A percentile compares a stretch with the other conserved stretches of the same genome.
phyloP scores from a whole-genome alignment of 2,113 vertebrate genomes.

The Callospermophilus lateralis region DNA sequence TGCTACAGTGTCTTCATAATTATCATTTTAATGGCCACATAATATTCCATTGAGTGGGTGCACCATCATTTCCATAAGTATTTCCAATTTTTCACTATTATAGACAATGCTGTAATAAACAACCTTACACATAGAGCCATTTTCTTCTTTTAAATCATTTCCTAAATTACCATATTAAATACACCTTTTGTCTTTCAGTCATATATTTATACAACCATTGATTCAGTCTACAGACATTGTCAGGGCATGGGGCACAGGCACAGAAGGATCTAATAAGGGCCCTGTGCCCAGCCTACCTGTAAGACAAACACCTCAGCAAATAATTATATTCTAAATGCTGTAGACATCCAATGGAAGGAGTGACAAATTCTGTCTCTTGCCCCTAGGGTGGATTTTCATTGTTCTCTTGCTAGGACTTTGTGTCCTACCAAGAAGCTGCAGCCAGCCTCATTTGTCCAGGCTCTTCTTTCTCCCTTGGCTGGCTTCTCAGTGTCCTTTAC shows the following conservation, averaged over 20 bases:
- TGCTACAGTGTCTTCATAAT: constrained; percentile 53
- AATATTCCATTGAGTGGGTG: constrained; percentile 60
- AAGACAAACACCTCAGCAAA: background rate
- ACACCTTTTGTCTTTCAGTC: constrained; percentile 21
- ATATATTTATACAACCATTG: constrained; percentile 25
- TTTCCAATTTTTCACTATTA: constrained; percentile 65
- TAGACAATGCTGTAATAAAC: constrained; percentile 52
- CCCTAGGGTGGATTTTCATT: constrained; percentile 22
- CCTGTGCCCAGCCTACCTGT: background rate
- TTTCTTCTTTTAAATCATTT: constrained; percentile 45
- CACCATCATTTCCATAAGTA: constrained; percentile 61
- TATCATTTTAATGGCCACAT: constrained; percentile 66
- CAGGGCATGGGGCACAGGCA: background rate
- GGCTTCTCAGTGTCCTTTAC: background rate
- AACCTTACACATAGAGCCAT: background rate
- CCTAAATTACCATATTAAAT: constrained; percentile 55
- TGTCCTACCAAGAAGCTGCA: constrained; percentile 7
- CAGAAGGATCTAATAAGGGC: background rate
- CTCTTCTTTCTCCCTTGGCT: constrained; percentile 40
- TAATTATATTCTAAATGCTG: background rate
- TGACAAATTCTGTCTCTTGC: constrained; percentile 50
- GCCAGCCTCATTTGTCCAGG: constrained; percentile 35
- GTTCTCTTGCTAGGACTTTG: constrained; percentile 33
- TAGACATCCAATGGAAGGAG: background rate
- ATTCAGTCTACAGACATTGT: constrained; percentile 3